Evolutionary conservation across 2,888 invertebrate species (phyloP).

Genomic region (Apotomis betuletana): DNA sequence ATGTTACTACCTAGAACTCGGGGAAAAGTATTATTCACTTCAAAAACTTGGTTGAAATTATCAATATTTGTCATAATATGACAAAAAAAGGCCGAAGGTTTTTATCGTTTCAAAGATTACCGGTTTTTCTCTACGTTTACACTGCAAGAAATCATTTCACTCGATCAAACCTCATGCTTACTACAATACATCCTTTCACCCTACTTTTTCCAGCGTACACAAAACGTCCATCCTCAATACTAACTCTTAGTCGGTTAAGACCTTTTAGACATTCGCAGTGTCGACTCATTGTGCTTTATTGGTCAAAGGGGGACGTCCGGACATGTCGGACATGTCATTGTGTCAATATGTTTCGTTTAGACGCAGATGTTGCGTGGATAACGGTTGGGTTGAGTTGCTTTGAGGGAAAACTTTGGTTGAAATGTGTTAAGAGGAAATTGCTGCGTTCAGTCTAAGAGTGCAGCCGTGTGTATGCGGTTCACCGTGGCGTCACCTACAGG

Average conservation of each 20-base stretch:
- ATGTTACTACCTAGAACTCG: too few relatives aligned
- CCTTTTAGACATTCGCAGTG: background rate
- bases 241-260: background rate
- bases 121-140: too few relatives aligned
- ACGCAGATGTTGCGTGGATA: slow-evolving; percentile 7
- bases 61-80: too few relatives aligned
- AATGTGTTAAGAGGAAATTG: background rate
- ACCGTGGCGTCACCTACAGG: too few relatives aligned
- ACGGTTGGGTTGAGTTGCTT: background rate
- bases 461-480: too few relatives aligned
- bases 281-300: slow-evolving; percentile 2
- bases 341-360: slow-evolving; percentile 20
- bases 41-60: too few relatives aligned
- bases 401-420: background rate
- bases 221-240: background rate
- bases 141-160: too few relatives aligned
- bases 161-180: too few relatives aligned
- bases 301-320: slow-evolving; percentile 8
- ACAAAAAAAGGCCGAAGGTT: too few relatives aligned
- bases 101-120: too few relatives aligned
- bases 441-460: too few relatives aligned
- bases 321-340: slow-evolving; percentile 18
- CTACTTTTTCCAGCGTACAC: background rate
- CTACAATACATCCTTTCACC: background rate
- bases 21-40: too few relatives aligned